Conservation (phyloP, 2,797 vertebrate genomes). For the Allobates femoralis region DNA sequence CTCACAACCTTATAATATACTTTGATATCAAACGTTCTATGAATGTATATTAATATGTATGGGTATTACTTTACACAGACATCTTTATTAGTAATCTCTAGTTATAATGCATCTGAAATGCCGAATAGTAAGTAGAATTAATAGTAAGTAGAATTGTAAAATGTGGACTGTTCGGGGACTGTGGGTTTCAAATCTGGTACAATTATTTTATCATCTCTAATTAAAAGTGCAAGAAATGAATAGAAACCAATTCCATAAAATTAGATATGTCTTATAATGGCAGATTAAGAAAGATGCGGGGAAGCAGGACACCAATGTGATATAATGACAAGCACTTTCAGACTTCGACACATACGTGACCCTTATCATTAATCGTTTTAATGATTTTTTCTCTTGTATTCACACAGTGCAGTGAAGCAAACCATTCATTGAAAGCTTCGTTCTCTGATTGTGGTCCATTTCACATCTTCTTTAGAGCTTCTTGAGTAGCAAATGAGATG, state of each 20-base stretch:
- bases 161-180: background rate
- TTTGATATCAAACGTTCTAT: no score
- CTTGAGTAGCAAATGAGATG: constrained; percentile 59
- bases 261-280: background rate
- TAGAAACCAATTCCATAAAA: background rate
- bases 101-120: background rate
- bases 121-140: no score
- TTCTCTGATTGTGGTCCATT: constrained; percentile 48
- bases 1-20: no score
- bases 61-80: no score
- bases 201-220: background rate
- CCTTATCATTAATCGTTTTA: background rate
- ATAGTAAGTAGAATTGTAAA: no score
- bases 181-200: background rate
- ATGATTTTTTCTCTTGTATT: background rate
- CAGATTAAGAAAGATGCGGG: background rate
- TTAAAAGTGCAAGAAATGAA: background rate
- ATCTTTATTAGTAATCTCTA: background rate
- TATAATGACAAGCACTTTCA: background rate
- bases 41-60: no score
- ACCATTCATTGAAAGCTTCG: background rate
- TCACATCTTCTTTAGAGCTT: constrained; percentile 59
- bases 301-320: background rate
- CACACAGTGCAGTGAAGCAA: background rate
- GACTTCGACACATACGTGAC: background rate